Conservation (phyloP, 2,888 invertebrate genomes). For the Tetramorium bicarinatum region DNA sequence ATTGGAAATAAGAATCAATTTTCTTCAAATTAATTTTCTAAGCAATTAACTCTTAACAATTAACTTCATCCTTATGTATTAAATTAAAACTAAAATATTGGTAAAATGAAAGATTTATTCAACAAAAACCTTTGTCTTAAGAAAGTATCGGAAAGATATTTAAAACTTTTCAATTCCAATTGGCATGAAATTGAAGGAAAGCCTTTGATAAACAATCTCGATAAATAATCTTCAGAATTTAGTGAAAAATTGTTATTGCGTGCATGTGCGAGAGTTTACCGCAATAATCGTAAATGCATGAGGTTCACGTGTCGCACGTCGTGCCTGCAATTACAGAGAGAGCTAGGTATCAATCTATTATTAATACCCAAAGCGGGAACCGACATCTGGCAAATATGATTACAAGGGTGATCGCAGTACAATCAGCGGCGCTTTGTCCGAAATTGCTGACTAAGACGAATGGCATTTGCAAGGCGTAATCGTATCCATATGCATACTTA, state of each 20-base stretch:
- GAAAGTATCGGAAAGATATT: neutral
- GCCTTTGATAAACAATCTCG: neutral
- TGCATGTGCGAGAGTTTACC: conserved; percentile 66
- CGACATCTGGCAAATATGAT: conserved; percentile 79
- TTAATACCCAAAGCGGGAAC: conserved; percentile 75
- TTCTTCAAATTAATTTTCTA: neutral
- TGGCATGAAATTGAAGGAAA: neutral
- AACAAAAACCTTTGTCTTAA: neutral
- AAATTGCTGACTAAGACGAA: conserved; percentile 78
- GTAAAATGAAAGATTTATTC: neutral
- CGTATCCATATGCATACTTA: conserved; percentile 72
- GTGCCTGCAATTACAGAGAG: conserved; percentile 52
- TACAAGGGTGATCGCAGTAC: conserved; percentile 77
- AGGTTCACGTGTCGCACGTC: conserved; percentile 71
- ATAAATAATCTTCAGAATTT: neutral
- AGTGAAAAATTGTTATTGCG: neutral
- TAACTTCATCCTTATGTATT: neutral
- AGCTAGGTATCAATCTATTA: conserved; percentile 66
- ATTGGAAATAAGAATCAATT: neutral
- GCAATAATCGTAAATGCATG: conserved; percentile 73
- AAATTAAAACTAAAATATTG: neutral
- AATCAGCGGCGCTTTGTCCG: conserved; percentile 77
- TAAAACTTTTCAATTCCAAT: neutral
- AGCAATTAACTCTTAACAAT: neutral
- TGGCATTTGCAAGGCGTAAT: conserved; percentile 75